Evolutionary conservation across 2,888 invertebrate species (phyloP).

Genomic region (Lepidochrysops patricia): DNA sequence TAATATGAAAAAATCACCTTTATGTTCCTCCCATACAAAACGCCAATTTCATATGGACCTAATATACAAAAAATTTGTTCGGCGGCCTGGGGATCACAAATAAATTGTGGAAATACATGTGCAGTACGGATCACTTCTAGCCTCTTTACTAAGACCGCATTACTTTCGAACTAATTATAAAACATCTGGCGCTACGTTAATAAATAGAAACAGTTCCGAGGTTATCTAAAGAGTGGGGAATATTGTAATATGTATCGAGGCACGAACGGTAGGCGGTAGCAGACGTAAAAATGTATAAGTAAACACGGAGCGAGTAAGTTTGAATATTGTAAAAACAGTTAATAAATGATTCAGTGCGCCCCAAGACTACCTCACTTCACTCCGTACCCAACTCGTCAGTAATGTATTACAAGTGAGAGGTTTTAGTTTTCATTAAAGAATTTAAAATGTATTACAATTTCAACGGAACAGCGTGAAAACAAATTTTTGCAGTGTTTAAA

Average conservation of each 20-base stretch:
- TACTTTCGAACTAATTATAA: constrained; percentile 18
- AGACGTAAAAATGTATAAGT: constrained; percentile 9
- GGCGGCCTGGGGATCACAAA: no score
- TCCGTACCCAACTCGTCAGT: constrained; percentile 34
- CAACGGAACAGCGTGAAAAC: background rate
- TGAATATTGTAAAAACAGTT: constrained; percentile 39
- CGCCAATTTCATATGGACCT: no score
- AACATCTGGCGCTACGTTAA: constrained; percentile 22
- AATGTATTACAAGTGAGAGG: constrained; percentile 25
- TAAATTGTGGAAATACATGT: background rate
- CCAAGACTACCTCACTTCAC: constrained; percentile 33
- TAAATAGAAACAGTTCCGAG: constrained; percentile 21
- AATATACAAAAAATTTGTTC: no score
- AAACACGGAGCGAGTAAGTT: constrained; percentile 15
- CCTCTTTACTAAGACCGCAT: constrained; percentile 5
- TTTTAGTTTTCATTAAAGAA: constrained; percentile 21
- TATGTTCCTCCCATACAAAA: no score
- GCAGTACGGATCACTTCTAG: background rate
- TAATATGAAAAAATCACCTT: no score
- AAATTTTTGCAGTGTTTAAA: background rate
- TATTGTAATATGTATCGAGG: constrained; percentile 10
- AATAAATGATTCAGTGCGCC: constrained; percentile 35
- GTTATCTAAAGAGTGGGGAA: constrained; percentile 15
- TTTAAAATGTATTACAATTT: background rate
- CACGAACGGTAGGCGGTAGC: background rate